phyloP scores from a whole-genome alignment of 2,113 vertebrate species.

The Peromyscus maniculatus region DNA sequence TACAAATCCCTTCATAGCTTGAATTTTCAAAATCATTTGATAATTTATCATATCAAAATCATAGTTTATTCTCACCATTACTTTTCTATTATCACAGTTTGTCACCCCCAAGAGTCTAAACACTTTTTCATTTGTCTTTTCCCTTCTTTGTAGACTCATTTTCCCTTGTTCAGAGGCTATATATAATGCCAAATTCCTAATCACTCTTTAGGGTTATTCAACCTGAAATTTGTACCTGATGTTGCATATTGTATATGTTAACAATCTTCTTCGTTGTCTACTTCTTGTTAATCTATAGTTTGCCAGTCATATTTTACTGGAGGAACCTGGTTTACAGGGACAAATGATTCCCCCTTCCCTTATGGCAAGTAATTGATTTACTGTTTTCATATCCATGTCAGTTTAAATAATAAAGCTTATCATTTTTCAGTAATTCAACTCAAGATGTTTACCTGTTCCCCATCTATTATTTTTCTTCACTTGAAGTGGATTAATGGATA shows the following conservation, averaged over 20 bases:
- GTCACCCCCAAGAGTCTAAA: not conserved
- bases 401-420: not conserved
- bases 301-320: not conserved
- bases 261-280: not conserved
- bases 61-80: not conserved
- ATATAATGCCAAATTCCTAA: not conserved
- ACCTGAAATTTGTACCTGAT: not conserved
- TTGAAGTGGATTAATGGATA: not conserved
- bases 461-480: not conserved
- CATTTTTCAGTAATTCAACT: not conserved
- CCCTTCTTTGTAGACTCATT: not conserved
- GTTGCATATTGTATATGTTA: not conserved
- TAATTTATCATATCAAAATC: not conserved
- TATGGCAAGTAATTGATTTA: not conserved
- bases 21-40: slow-evolving; percentile 38
- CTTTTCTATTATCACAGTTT: not conserved
- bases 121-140: not conserved
- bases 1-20: not conserved
- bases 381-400: not conserved
- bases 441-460: not conserved
- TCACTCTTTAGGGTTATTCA: not conserved
- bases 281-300: not conserved
- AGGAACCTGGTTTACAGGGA: not conserved
- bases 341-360: not conserved
- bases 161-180: not conserved